Evolutionary conservation across 2,113 vertebrate genomes (phyloP), one percentile per base, ranked within the genome.

Genomic region (Todiramphus saurophagus): DNA sequence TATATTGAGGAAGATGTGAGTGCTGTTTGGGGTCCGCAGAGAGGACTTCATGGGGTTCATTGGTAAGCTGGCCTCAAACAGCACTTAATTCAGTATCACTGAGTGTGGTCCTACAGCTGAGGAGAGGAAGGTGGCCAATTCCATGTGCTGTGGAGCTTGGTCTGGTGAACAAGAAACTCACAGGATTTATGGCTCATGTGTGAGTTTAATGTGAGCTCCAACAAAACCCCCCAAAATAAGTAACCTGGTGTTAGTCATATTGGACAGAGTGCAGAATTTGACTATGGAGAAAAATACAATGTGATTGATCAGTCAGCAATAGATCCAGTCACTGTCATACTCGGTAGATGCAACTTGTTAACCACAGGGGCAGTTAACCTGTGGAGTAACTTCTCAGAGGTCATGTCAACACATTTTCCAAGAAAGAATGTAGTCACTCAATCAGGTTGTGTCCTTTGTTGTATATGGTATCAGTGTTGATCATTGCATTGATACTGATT

Each of bases 111-210:
- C 14, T 64, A 19, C 14, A 17, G 37, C 35, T 23, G 24, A 31
- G 20, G 39, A 41, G 44, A 28, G 28, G 37, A 35, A 43, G 16
- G 48, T 39, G 23, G 21, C 10, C 0, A 3, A 10, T 44, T 27
- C 31, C 23, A 2, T 1, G 17, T 16, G n/a, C 18, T 25, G 53
- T 4, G 3, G 25, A 55, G 18, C 7, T 51, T 3, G 1, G 37
- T 55, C 21, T 63, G 15, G 51, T 31, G 31, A 33, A 25, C 25
- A 13, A 66, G 44, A 50, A 60, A 13, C n/a, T 60, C 10, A 2
- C 11, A 69, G 51, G 30, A 30, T 3, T 56, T 56, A 8, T 1
- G 2, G 33, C 28, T 68, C 2, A 0, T 44, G n/a, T 18, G 16
- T 51, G 37, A 67, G 20, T 5, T 66, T 14, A 46, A 56, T 1